These are phyloP conservation scores for Pilophorus perplexus DNA, from an alignment of 2,888 invertebrate genomes.

Conservation along the genomic window DNA sequence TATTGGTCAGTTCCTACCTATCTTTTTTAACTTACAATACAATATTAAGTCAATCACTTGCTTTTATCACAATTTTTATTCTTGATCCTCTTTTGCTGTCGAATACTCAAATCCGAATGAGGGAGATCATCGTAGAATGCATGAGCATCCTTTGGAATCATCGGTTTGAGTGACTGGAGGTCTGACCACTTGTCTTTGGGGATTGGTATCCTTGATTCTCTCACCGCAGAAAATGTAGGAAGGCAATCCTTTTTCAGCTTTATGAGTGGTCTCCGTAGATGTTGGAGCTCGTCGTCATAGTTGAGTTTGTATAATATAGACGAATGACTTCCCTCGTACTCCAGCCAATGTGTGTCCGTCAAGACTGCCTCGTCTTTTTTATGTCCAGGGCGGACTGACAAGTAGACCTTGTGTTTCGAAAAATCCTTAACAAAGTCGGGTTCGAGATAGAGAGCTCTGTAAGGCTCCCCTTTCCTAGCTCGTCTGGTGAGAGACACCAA, in stretches of 20 bases:
- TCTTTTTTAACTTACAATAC: no score
- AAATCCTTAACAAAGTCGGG: slow-evolving; percentile 4
- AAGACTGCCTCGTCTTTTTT: slow-evolving; percentile 22
- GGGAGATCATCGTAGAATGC: not conserved
- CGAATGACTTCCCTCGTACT: slow-evolving; percentile 12
- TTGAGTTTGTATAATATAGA: slow-evolving; percentile 36
- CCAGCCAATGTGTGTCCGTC: slow-evolving; percentile 20
- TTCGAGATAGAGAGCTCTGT: not conserved
- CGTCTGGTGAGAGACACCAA: not conserved
- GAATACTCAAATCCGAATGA: not conserved
- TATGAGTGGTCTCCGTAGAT: not conserved
- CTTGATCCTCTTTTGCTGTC: not conserved
- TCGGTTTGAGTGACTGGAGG: slow-evolving; percentile 49
- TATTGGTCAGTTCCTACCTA: no score
- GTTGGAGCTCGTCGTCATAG: slow-evolving; percentile 13
- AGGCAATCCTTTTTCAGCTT: not conserved
- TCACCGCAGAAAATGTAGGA: no score
- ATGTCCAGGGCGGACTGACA: slow-evolving; percentile 26
- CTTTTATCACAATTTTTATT: no score
- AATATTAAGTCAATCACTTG: no score
- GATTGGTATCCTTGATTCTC: no score
- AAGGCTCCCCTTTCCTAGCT: slow-evolving; percentile 14
- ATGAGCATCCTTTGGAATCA: slow-evolving; percentile 47
- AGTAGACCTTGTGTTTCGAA: not conserved
- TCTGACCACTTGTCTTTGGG: not conserved